phyloP scores from a whole-genome alignment of 53 echinoderm and acorn worm species.

The Zoroaster sp. region DNA sequence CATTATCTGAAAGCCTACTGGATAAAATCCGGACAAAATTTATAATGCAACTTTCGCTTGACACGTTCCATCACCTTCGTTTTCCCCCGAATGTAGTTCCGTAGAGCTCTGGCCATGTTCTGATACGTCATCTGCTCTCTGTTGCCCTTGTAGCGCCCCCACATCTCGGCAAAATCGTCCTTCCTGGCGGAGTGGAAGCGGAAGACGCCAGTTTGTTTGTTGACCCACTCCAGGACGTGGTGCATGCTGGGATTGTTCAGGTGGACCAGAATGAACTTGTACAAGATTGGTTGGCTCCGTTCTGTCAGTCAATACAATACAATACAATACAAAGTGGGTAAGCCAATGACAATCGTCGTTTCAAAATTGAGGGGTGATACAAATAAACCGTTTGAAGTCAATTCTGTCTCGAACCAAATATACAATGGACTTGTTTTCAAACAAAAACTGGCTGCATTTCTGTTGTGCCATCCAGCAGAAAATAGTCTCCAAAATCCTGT shows the following conservation, averaged over 20 bases:
- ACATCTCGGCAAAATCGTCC: constrained; percentile 91
- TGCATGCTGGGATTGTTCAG: constrained; percentile 69
- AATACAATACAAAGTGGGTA: no score
- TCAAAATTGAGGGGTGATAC: no score
- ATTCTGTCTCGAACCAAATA: no score
- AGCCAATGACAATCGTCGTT: no score
- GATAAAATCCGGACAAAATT: constrained; percentile 76
- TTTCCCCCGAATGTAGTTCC: constrained; percentile 90
- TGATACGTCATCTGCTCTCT: constrained; percentile 96
- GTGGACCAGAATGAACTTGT: constrained; percentile 86
- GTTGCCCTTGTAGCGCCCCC: constrained; percentile 93
- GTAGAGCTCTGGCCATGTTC: constrained; percentile 97
- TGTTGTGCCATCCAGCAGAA: no score
- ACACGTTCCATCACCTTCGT: constrained; percentile 86
- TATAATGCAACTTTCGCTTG: constrained; percentile 93
- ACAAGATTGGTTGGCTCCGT: constrained; percentile 84
- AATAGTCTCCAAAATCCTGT: no score
- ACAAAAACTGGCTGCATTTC: no score
- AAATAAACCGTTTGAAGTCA: no score
- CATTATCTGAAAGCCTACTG: no score
- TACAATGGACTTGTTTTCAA: no score
- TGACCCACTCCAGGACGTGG: constrained; percentile 82
- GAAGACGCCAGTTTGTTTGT: constrained; percentile 81
- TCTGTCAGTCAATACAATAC: constrained; percentile 64
- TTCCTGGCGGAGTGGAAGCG: constrained; percentile 87